Conservation (phyloP, 2,113 vertebrate species). For the Meles meles region DNA sequence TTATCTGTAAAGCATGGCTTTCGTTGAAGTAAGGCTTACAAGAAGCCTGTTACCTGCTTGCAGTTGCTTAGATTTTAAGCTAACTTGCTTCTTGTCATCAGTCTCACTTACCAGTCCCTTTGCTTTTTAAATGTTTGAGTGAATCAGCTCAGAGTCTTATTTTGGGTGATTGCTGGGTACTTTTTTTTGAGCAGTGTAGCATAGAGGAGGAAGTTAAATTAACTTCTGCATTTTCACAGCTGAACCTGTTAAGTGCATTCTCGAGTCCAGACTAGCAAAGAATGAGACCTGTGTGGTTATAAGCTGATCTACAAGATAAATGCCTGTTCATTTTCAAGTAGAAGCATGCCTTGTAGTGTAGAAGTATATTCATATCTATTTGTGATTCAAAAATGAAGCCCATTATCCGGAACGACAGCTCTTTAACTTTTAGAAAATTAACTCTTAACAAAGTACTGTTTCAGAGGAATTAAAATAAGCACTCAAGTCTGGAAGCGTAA, state of each 20-base stretch:
- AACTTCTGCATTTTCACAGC: constrained; percentile 78
- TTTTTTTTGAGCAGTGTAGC: constrained; percentile 39
- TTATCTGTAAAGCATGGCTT: constrained; percentile 27
- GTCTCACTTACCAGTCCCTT: not conserved
- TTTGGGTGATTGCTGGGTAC: constrained; percentile 48
- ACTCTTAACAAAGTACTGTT: constrained; percentile 2
- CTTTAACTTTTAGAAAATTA: constrained; percentile 63
- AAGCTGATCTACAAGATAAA: constrained; percentile 49
- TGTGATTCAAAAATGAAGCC: constrained; percentile 16
- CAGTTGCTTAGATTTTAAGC: not conserved
- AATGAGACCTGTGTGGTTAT: constrained; percentile 31
- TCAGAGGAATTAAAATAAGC: not conserved
- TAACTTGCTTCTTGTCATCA: constrained; percentile 45
- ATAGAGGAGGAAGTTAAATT: constrained; percentile 67
- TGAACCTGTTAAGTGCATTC: constrained; percentile 32
- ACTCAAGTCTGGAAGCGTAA: not conserved
- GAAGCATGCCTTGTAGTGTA: constrained; percentile 38
- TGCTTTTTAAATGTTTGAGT: constrained; percentile 48
- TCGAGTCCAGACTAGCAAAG: constrained; percentile 60
- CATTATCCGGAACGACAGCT: not conserved
- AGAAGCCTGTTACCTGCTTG: constrained; percentile 41
- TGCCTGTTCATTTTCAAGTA: constrained; percentile 55
- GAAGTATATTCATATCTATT: not conserved
- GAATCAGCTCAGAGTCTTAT: not conserved
- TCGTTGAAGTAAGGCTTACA: accelerated